Evolutionary conservation across 2,888 invertebrate species (phyloP).

Genomic region (Tetragonula carbonaria): DNA sequence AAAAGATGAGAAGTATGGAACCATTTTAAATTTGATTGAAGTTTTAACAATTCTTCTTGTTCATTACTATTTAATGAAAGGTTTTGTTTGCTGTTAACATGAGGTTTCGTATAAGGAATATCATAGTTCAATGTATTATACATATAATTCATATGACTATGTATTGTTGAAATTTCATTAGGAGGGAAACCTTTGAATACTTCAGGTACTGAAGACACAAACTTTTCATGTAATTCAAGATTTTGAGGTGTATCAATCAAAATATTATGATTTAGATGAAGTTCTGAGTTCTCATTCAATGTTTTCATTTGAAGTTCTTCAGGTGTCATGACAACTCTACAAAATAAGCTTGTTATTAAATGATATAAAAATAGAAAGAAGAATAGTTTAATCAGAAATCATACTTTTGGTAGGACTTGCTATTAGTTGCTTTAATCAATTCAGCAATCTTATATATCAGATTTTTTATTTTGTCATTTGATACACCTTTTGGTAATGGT

Average conservation of each 20-base stretch:
- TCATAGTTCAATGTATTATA: slow-evolving; percentile 46
- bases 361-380: background rate
- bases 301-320: slow-evolving; percentile 11
- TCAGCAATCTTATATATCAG: slow-evolving; percentile 74
- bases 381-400: background rate
- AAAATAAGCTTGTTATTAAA: background rate
- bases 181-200: slow-evolving; percentile 70
- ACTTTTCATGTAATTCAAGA: slow-evolving; percentile 31
- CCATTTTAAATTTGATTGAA: slow-evolving; percentile 54
- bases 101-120: slow-evolving; percentile 47
- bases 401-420: slow-evolving; percentile 32
- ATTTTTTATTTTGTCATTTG: slow-evolving; percentile 69
- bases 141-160: slow-evolving; percentile 65
- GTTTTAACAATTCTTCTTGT: slow-evolving; percentile 37
- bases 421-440: slow-evolving; percentile 51
- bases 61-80: slow-evolving; percentile 24
- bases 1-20: slow-evolving; percentile 59
- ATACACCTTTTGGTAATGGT: slow-evolving; percentile 72
- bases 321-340: slow-evolving; percentile 13
- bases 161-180: slow-evolving; percentile 69
- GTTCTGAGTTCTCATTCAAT: slow-evolving; percentile 4
- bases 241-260: slow-evolving; percentile 5
- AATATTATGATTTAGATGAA: slow-evolving; percentile 24
- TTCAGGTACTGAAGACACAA: slow-evolving; percentile 53
- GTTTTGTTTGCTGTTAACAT: slow-evolving; percentile 32